Conservation (phyloP, 2,113 vertebrate genomes). For the Bubo blakistoni region DNA sequence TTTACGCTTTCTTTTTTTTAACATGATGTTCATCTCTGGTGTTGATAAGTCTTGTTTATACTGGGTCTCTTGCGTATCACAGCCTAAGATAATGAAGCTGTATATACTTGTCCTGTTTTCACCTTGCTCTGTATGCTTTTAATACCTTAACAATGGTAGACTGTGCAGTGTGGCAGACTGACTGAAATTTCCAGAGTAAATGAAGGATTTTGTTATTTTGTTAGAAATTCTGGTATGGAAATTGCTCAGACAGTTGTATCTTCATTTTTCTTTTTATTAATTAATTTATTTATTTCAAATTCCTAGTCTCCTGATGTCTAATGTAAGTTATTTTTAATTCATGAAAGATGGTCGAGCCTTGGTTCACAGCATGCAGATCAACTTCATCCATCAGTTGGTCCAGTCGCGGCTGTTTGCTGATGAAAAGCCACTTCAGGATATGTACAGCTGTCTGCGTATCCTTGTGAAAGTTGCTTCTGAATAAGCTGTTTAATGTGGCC, state of each 20-base stretch:
- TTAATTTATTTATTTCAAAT: not conserved
- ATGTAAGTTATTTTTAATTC: conserved; percentile 16
- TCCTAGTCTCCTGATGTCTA: not conserved
- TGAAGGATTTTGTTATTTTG: not conserved
- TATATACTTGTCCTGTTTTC: not conserved
- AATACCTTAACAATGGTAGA: not conserved
- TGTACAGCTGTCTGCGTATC: conserved; percentile 99
- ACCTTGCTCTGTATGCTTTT: not conserved
- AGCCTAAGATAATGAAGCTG: not conserved
- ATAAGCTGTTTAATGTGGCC: not conserved
- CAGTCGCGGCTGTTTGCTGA: conserved; percentile 96
- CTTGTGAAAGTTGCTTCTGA: conserved; percentile 64
- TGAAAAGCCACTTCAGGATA: conserved; percentile 97
- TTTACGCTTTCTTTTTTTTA: not conserved
- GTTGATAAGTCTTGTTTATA: not conserved
- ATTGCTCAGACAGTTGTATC: not conserved
- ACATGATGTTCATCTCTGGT: not conserved
- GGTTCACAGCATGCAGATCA: conserved; percentile 97
- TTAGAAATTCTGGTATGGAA: not conserved
- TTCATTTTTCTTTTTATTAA: not conserved
- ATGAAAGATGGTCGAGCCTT: conserved; percentile 89
- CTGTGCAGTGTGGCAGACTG: not conserved
- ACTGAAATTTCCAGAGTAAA: not conserved
- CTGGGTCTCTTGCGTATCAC: not conserved
- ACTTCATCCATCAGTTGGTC: conserved; percentile 96